Percentiles rank a stretch among this genome's conserved stretches.
Evolutionary conservation across 2,797 vertebrate species (phyloP).

Genomic region (Microctenopoma lineatum): DNA sequence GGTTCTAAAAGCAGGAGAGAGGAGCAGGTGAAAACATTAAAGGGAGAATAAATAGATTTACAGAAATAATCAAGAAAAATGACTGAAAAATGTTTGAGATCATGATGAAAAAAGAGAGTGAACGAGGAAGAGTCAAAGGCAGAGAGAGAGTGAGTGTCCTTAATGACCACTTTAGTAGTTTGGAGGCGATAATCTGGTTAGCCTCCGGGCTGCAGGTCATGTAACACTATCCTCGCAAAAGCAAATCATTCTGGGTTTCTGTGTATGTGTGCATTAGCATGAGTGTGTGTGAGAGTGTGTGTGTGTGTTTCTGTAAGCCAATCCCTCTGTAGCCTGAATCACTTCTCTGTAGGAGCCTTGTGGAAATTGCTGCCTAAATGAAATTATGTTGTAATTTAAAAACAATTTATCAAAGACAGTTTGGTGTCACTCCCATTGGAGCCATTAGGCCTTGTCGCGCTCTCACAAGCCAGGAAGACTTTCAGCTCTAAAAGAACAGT

Average conservation of each 20-base stretch:
- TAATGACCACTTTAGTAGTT: constrained; percentile 89
- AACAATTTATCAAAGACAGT: constrained; percentile 83
- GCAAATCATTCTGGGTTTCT: constrained; percentile 72
- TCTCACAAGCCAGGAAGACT: constrained; percentile 65
- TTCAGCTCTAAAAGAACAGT: constrained; percentile 44
- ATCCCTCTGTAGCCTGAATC: constrained; percentile 69
- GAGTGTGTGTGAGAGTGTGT: constrained; percentile 60
- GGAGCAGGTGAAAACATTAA: constrained; percentile 42
- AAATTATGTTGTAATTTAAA: constrained; percentile 83
- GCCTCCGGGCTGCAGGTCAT: constrained; percentile 82
- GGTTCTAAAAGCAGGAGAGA: constrained; percentile 9
- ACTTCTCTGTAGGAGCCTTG: constrained; percentile 75
- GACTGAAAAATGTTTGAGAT: constrained; percentile 43
- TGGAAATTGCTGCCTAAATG: constrained; percentile 79
- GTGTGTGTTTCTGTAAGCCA: constrained; percentile 68
- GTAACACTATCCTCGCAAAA: constrained; percentile 83
- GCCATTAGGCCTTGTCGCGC: constrained; percentile 74
- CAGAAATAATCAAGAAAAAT: constrained; percentile 71
- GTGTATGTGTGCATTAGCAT: constrained; percentile 59
- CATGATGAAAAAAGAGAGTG: constrained; percentile 47
- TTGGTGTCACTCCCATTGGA: constrained; percentile 82
- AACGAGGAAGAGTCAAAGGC: constrained; percentile 37
- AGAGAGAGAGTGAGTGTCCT: constrained; percentile 70
- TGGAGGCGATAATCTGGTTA: constrained; percentile 84
- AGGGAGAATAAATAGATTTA: constrained; percentile 50